Conservation (phyloP, 2,888 invertebrate genomes). For the Drosophila setosimentum region DNA sequence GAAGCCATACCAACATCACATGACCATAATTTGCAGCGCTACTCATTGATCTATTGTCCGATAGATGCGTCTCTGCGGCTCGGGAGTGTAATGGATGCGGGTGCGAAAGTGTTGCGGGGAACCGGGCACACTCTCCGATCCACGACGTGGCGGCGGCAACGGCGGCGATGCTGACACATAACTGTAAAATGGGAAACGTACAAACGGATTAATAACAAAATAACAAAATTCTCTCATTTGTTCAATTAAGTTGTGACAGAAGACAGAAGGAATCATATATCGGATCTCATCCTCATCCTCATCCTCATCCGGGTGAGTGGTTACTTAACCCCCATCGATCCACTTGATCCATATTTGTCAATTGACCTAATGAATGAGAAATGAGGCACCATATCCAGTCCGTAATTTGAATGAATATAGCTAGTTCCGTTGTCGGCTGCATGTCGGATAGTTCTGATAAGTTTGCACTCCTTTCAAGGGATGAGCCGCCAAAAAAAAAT, state of each 20-base stretch:
- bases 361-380: no score
- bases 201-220: not conserved
- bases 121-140: conserved; percentile 90
- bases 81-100: conserved; percentile 87
- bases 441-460: not conserved
- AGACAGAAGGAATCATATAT: no score
- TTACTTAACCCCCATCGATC: not conserved
- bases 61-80: conserved; percentile 87
- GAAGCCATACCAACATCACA: conserved; percentile 86
- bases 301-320: no score
- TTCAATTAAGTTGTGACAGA: no score
- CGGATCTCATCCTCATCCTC: no score
- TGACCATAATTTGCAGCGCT: conserved; percentile 85
- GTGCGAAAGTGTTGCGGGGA: conserved; percentile 89
- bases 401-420: not conserved
- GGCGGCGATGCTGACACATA: conserved; percentile 86
- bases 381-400: not conserved
- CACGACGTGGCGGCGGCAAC: conserved; percentile 86
- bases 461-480: not conserved
- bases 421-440: not conserved
- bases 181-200: conserved; percentile 55
- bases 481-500: no score
- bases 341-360: not conserved
- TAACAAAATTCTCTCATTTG: not conserved
- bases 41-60: conserved; percentile 86